Evolutionary conservation across 2,888 invertebrate genomes (phyloP).

Genomic region (Microctonus aethiopoides): DNA sequence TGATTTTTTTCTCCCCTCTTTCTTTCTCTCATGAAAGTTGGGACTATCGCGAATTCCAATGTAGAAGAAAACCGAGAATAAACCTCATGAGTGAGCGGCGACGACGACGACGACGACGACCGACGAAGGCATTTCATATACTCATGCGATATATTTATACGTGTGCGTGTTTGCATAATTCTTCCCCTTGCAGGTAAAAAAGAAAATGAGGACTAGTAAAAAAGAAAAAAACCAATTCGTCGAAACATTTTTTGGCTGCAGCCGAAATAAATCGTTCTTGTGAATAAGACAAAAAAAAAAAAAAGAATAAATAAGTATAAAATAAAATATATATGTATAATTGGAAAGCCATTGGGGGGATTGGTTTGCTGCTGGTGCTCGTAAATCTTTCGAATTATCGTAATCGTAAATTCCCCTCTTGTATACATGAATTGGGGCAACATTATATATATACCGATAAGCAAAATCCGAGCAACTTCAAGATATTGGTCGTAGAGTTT

Average conservation of each 20-base stretch:
- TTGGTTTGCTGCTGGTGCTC: neutral
- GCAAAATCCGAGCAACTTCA: neutral
- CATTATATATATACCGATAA: neutral
- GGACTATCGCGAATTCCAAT: slow-evolving; percentile 20
- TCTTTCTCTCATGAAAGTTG: neutral
- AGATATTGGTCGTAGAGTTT: no score
- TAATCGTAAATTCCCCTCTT: neutral
- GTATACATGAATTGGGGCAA: neutral
- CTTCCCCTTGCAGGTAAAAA: neutral
- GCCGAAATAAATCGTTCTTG: neutral
- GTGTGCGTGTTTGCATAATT: slow-evolving; percentile 16
- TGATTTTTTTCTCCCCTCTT: neutral
- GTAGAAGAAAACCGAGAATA: slow-evolving; percentile 2
- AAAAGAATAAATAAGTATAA: no score
- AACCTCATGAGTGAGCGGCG: neutral
- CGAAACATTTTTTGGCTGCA: neutral
- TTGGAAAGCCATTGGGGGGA: neutral
- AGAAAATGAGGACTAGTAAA: no score
- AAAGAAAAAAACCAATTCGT: neutral
- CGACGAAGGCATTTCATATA: slow-evolving; percentile 21
- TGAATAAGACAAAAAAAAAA: neutral
- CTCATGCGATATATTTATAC: slow-evolving; percentile 1
- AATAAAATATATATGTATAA: neutral
- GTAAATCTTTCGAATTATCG: neutral
- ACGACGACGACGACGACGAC: no score